These are phyloP conservation scores for Zelleria hepariella DNA, from an alignment of 2,888 invertebrate species.

Conservation along the genomic window DNA sequence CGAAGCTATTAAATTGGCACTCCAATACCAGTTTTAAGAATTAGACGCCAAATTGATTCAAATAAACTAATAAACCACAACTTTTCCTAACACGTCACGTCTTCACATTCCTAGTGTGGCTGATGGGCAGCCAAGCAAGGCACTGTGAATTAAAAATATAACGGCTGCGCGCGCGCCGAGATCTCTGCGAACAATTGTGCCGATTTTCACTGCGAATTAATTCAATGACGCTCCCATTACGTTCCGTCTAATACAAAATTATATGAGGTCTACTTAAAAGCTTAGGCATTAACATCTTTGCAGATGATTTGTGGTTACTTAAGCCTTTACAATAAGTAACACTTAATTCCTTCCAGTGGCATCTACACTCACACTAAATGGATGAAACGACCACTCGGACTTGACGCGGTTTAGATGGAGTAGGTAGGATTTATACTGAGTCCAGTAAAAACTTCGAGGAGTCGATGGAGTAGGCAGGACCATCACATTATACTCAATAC, in stretches of 20 bases:
- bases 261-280: too few relatives aligned
- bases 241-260: background rate
- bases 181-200: constrained; percentile 49
- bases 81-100: background rate
- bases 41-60: background rate
- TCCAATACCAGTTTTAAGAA: background rate
- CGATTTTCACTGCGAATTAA: constrained; percentile 39
- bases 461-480: too few relatives aligned
- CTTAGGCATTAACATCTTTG: too few relatives aligned
- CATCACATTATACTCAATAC: too few relatives aligned
- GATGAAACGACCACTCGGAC: too few relatives aligned
- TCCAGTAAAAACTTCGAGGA: too few relatives aligned
- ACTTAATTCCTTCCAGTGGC: too few relatives aligned
- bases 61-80: background rate
- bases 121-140: constrained; percentile 35
- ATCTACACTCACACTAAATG: too few relatives aligned
- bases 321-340: too few relatives aligned
- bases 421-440: too few relatives aligned
- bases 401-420: too few relatives aligned
- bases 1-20: background rate
- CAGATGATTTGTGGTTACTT: too few relatives aligned
- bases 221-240: constrained; percentile 44
- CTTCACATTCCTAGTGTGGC: constrained; percentile 10
- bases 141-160: constrained; percentile 58
- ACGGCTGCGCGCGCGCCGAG: constrained; percentile 34